phyloP scores from a whole-genome alignment of 2,797 vertebrate genomes.

The Tragelaphus oryx region DNA sequence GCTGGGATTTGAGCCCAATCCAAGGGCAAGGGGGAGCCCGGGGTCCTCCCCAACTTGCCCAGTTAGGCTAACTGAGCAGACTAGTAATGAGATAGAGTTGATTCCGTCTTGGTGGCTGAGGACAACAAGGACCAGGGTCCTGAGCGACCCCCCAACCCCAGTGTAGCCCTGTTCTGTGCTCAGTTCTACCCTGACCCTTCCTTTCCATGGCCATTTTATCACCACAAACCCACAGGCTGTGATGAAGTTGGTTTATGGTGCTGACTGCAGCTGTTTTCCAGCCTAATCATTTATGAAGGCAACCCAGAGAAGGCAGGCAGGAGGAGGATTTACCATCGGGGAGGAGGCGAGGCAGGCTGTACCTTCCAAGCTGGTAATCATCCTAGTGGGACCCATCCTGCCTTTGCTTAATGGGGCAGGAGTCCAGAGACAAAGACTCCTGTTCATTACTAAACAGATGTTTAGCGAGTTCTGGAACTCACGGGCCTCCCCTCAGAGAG shows the following conservation, averaged over 20 bases:
- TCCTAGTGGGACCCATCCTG: not conserved
- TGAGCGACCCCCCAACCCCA: not conserved
- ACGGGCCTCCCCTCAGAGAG: not conserved
- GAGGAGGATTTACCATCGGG: not conserved
- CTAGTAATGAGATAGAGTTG: not conserved
- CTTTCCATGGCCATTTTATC: not conserved
- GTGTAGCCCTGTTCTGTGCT: not conserved
- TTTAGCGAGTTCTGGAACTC: not conserved
- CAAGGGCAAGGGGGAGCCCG: fast-evolving
- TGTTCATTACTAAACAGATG: constrained; percentile 16
- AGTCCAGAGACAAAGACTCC: not conserved
- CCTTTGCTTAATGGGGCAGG: not conserved
- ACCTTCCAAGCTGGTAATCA: not conserved
- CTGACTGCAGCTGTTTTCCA: not conserved
- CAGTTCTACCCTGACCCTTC: not conserved
- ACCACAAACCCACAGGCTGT: not conserved
- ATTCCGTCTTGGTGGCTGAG: not conserved
- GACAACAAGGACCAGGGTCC: not conserved
- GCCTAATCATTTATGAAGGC: not conserved
- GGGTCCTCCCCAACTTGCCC: not conserved
- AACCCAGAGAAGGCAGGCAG: not conserved
- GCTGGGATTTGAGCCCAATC: not conserved
- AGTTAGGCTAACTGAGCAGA: not conserved
- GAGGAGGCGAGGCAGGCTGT: not conserved
- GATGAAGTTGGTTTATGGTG: not conserved